Percentiles rank a stretch among this genome's conserved stretches.
phyloP scores from a whole-genome alignment of 2,797 vertebrate genomes.

The Sternotherus odoratus region DNA sequence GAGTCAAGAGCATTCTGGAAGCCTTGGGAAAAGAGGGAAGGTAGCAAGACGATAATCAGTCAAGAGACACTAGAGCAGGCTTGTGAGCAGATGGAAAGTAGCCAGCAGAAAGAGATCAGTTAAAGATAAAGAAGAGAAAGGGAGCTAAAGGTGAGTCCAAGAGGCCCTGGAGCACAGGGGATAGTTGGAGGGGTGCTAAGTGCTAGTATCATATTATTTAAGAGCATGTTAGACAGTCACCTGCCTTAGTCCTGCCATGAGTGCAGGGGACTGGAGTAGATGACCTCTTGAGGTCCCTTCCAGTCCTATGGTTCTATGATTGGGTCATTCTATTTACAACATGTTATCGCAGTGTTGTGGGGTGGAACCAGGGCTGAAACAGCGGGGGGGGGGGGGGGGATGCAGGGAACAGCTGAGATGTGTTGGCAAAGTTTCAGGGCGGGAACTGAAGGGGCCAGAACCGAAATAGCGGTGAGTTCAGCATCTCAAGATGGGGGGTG shows the following conservation, averaged over 20 bases:
- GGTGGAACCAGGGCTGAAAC: not conserved
- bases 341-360: not conserved
- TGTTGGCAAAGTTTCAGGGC: no score
- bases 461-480: not conserved
- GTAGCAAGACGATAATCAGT: not conserved
- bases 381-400: not conserved
- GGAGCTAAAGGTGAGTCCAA: conserved; percentile 9
- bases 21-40: not conserved
- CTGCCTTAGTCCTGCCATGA: not conserved
- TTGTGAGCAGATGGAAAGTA: not conserved
- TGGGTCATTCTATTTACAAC: not conserved
- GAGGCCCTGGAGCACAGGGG: not conserved
- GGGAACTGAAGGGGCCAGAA: not conserved
- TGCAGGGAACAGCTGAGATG: not conserved
- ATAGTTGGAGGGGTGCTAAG: not conserved
- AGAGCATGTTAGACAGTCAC: not conserved
- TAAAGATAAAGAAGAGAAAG: conserved; percentile 34
- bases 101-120: not conserved
- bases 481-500: not conserved
- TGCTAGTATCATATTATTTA: conserved; percentile 47
- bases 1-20: not conserved
- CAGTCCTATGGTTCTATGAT: not conserved
- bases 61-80: not conserved
- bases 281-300: not conserved
- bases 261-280: not conserved